Evolutionary conservation across 1,140 invertebrate species (phyloP), one percentile per base, ranked within the genome.

Genomic region (Saccostrea echinata): DNA sequence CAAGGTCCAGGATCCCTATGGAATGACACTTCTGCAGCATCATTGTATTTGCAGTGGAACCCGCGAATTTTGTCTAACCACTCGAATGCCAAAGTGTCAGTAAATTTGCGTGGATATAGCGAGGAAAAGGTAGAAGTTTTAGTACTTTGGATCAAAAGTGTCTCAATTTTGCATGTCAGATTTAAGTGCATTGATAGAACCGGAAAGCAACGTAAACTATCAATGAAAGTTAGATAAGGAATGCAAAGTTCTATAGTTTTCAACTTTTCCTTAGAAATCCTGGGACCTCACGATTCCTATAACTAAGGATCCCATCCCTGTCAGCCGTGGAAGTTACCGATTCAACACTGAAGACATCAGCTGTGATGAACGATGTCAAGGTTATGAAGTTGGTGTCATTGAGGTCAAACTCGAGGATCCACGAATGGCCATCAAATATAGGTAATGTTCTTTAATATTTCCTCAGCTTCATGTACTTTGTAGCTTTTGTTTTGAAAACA

Each of bases 1-100:
- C 33, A 21, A 16, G 68, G 68, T 43, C n/a, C n/a, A 0, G 27
- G 30, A 11, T 61, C 24, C 12, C 55, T 71, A 21, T 88, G 87
- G 87, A 88, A 85, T 68, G 87, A 86, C 16, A 86, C 87, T 24
- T 61, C 27, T 1, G 30, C 87, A 18, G n/a, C 76, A 3, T 24
- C 27, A 11, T 43, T 88, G 11, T 68, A 35, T 27, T 11, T 88
- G 0, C 51, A 35, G 8, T 88, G 87, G 87, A 33, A 85, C 35
- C 16, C 33, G 1, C 12, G 35, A 16, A 35, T 55, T 16, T 30
- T 88, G 4, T 64, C 84, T 1, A 57, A 64, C 30, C 24, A 52
- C 8, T 9, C 43, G 3, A 83, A 53, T 83, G 55, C 43, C 3
- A 35, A 33, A n/a, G 33, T 88, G 12, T 33, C 57, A 21, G 27